Base-by-base conservation (phyloP, 2,888 invertebrate species). In the Leistus spinibarbis region DNA sequence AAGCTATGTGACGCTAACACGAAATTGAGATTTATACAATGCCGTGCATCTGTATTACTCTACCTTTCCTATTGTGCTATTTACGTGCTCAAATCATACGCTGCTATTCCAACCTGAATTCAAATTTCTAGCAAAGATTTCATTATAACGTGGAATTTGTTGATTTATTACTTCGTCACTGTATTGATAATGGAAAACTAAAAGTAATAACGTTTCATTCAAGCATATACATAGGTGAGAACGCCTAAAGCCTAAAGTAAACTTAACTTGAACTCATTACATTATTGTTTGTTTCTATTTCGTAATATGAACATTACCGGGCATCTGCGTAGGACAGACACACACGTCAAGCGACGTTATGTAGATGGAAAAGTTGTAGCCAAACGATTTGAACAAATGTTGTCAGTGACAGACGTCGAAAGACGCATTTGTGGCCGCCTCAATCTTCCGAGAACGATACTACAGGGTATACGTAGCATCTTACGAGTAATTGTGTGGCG, bases 11-110 rank as follows among this genome's bases (percentile, higher is more conserved):
- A 23, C 7, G 64, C n/a, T 22, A 16, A 13, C 24, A 64, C 1
- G n/a, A 23, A 64, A 64, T 64, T 64, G 64, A 64, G 64, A 64
- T 64, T 64, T 64, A 64, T 64, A 22, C 23, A 40, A 40, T 40
- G 13, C 3, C 40, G n/a, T n/a, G n/a, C 53, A 53, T 53, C 57
- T 16, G 16, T 57, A 57, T 19, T 19, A 57, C 19, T 57, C 7
- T 2, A 16, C 17, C 19, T 19, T 19, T 1, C 16, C 57, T 5
- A 57, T 13, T 57, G 57, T 3, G 57, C 10, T 57, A 57, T 57
- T 19, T 57, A 57, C 57, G 16, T 57, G n/a, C 57, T 2, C 10
- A 57, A 57, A n/a, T 2, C 57, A 57, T 16, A 4, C 13, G 13
- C 4, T 10, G 40, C n/a, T n/a, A 40, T 40, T 40, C 4, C 40